phyloP scores from a whole-genome alignment of 2,113 vertebrate genomes.

The Myodes glareolus region DNA sequence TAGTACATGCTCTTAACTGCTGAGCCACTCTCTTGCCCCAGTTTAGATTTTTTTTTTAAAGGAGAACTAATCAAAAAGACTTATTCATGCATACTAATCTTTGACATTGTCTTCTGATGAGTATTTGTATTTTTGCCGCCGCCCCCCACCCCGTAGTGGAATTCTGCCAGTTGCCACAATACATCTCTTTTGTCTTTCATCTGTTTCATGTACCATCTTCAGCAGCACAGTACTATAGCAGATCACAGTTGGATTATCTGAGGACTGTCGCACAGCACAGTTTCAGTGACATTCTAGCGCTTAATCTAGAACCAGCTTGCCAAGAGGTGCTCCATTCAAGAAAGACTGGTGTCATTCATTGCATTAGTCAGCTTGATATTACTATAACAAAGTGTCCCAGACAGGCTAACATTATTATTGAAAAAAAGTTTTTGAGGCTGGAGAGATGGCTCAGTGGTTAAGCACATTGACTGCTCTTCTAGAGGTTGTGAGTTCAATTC shows the following conservation, averaged over 20 bases:
- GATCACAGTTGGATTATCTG: background rate
- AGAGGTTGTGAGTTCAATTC: too few species aligned
- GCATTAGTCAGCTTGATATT: background rate
- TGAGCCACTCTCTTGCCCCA: background rate
- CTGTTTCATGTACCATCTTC: background rate
- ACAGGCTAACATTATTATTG: background rate
- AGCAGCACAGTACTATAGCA: fast-evolving
- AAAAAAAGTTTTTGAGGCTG: too few species aligned
- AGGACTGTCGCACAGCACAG: fast-evolving
- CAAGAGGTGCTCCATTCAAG: background rate
- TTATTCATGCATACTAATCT: background rate
- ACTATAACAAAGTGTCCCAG: background rate
- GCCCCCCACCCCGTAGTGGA: background rate
- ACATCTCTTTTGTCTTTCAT: background rate
- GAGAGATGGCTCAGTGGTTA: too few species aligned
- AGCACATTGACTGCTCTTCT: too few species aligned
- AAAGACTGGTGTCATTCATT: background rate
- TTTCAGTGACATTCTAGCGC: background rate
- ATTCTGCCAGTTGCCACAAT: fast-evolving
- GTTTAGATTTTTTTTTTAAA: background rate
- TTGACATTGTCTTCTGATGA: background rate
- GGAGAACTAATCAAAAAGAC: background rate
- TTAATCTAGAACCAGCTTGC: background rate
- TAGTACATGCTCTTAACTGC: background rate
- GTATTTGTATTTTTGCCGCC: background rate